A percentile compares a stretch with the other conserved stretches of the same genome.
phyloP scores from a whole-genome alignment of 2,888 invertebrate genomes.

The Orthosia incerta region DNA sequence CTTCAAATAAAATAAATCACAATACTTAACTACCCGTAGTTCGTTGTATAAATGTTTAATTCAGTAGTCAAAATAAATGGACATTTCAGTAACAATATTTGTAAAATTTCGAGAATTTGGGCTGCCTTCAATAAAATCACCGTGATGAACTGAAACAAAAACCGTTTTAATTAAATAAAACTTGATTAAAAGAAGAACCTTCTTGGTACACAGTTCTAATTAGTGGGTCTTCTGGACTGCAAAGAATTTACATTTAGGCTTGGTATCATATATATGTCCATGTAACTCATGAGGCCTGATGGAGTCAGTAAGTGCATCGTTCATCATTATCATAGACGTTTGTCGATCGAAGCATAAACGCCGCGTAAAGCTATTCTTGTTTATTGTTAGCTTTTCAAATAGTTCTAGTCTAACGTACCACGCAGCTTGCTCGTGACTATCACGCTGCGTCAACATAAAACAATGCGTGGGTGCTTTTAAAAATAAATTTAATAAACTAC shows the following conservation, averaged over 20 bases:
- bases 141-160: background rate
- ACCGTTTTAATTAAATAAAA: background rate
- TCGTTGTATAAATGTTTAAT: background rate
- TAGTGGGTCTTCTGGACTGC: background rate
- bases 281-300: background rate
- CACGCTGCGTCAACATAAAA: conserved; percentile 7
- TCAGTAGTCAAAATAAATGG: background rate
- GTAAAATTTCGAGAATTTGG: background rate
- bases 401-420: conserved; percentile 18
- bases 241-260: background rate
- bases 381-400: conserved; percentile 13
- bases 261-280: background rate
- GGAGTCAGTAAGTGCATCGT: background rate
- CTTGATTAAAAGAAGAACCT: conserved; percentile 1
- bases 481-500: background rate
- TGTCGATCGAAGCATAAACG: background rate
- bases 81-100: background rate
- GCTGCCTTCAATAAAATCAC: background rate
- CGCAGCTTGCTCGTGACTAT: conserved; percentile 23
- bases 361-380: conserved; percentile 3
- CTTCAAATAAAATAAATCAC: background rate
- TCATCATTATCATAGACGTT: background rate
- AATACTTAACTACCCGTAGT: background rate
- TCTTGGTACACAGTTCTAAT: background rate
- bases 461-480: conserved; percentile 11